phyloP scores from a whole-genome alignment of 2,113 vertebrate genomes.

The Scomber japonicus region DNA sequence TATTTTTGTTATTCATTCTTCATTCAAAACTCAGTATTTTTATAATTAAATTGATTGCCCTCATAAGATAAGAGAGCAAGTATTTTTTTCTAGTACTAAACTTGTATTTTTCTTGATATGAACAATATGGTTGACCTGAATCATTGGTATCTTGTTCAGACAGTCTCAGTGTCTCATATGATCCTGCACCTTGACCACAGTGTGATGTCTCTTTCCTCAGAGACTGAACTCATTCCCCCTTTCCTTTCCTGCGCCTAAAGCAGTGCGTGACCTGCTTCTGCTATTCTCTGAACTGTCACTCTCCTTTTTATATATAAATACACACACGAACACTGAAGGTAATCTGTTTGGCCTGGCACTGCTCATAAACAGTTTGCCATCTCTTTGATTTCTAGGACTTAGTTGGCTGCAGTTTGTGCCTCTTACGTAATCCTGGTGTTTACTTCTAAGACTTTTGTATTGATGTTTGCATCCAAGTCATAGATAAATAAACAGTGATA shows the following conservation, averaged over 20 bases:
- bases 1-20: neutral
- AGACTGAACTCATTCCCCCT: constrained; percentile 11
- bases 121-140: constrained; percentile 2
- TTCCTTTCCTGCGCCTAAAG: constrained; percentile 8
- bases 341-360: constrained; percentile 30
- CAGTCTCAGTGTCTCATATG: constrained; percentile 11
- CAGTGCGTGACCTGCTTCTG: constrained; percentile 55
- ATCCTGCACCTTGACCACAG: constrained; percentile 25
- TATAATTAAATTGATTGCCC: neutral
- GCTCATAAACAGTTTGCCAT: neutral
- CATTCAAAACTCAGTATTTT: neutral
- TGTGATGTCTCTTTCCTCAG: constrained; percentile 24
- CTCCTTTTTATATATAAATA: constrained; percentile 15
- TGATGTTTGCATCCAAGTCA: neutral
- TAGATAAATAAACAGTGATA: neutral
- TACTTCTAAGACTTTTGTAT: neutral
- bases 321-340: neutral
- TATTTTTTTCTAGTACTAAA: neutral
- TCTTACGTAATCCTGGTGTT: constrained; percentile 11
- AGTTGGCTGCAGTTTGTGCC: neutral
- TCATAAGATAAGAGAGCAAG: neutral
- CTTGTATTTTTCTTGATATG: constrained; percentile 9
- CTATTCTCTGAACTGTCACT: constrained; percentile 31
- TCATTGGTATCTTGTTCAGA: constrained; percentile 47
- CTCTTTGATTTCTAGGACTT: neutral